phyloP scores from a whole-genome alignment of 2,888 invertebrate genomes.

The Coleophora flavipennella region DNA sequence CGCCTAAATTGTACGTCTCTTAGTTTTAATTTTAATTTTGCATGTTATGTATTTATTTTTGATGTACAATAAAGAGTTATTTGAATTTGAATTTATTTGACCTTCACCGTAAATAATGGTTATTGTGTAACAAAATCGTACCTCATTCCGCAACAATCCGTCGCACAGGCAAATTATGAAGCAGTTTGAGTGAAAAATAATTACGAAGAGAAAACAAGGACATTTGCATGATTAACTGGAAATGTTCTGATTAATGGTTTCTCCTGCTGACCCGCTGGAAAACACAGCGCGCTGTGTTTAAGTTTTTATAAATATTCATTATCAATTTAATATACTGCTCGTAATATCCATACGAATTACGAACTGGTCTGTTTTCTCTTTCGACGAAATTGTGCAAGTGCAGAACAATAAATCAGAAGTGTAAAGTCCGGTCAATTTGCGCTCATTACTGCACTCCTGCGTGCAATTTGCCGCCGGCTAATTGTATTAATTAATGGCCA shows the following conservation, averaged over 20 bases:
- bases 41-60: too few species aligned
- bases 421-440: constrained; percentile 69
- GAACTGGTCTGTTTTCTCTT: constrained; percentile 71
- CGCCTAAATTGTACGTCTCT: too few species aligned
- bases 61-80: too few species aligned
- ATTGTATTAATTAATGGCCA: constrained; percentile 70
- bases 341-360: constrained; percentile 56
- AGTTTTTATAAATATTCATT: constrained; percentile 70
- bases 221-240: constrained; percentile 55
- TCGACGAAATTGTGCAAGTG: constrained; percentile 66
- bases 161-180: constrained; percentile 14
- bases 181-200: constrained; percentile 38
- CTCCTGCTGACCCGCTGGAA: constrained; percentile 51
- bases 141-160: too few species aligned
- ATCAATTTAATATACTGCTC: constrained; percentile 63
- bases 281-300: constrained; percentile 53
- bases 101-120: too few species aligned
- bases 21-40: too few species aligned
- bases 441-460: constrained; percentile 67
- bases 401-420: constrained; percentile 71
- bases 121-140: too few species aligned
- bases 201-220: constrained; percentile 36
- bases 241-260: constrained; percentile 63
- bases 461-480: constrained; percentile 67
- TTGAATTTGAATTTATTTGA: too few species aligned